Evolutionary conservation across 2,888 invertebrate species (phyloP).

Genomic region (Drosophila leonis): DNA sequence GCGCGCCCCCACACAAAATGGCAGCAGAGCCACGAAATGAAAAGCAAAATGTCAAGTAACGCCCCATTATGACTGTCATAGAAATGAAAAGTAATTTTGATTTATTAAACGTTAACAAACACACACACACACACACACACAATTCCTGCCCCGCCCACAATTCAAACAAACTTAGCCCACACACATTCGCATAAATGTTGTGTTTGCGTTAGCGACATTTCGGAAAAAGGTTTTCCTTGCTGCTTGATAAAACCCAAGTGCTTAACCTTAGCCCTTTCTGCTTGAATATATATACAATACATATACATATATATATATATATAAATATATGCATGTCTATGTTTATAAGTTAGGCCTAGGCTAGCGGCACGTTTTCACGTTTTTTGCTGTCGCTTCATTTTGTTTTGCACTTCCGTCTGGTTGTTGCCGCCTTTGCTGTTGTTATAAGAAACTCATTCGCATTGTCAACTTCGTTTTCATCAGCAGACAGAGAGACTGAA

Average conservation of each 20-base stretch:
- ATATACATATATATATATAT: neutral
- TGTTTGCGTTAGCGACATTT: constrained; percentile 60
- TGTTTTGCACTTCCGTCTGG: constrained; percentile 59
- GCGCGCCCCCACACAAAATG: constrained; percentile 11
- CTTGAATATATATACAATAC: neutral
- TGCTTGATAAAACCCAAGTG: constrained; percentile 49
- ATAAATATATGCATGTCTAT: neutral
- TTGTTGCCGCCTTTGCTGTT: constrained; percentile 40
- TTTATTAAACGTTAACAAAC: constrained; percentile 79
- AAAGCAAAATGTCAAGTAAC: constrained; percentile 76
- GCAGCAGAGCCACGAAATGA: constrained; percentile 42
- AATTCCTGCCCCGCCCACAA: constrained; percentile 9
- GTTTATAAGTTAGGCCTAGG: constrained; percentile 20
- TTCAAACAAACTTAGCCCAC: constrained; percentile 32
- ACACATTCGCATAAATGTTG: constrained; percentile 54
- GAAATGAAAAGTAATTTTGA: constrained; percentile 82
- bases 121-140: constrained; percentile 5
- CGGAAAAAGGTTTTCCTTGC: constrained; percentile 28
- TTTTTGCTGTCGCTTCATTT: constrained; percentile 79
- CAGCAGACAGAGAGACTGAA: constrained; percentile 52
- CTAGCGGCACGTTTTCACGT: constrained; percentile 71
- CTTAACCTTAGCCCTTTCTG: constrained; percentile 61
- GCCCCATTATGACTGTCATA: constrained; percentile 75
- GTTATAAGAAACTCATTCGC: constrained; percentile 79
- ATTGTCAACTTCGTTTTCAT: constrained; percentile 80